Evolutionary conservation across 2,888 invertebrate genomes (phyloP).

Genomic region (Agriotes lineatus): DNA sequence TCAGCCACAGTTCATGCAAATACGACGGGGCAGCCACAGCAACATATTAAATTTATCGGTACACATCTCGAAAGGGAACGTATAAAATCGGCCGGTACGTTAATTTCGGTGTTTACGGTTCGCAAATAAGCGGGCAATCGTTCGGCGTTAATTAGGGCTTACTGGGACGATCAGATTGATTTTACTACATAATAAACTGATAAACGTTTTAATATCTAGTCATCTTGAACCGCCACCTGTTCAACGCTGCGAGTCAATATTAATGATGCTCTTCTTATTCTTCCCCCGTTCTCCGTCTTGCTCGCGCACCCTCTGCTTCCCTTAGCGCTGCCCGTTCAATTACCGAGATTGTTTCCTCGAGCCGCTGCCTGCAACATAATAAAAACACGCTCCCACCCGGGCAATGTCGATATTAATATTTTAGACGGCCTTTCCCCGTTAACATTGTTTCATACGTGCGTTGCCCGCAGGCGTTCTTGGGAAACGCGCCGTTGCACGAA

Average conservation of each 20-base stretch:
- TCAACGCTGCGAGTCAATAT: constrained; percentile 36
- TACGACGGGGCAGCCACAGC: background rate
- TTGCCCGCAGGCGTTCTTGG: constrained; percentile 26
- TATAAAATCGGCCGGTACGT: constrained; percentile 5
- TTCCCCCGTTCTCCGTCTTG: constrained; percentile 14
- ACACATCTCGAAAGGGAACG: background rate
- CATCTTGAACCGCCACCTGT: constrained; percentile 41
- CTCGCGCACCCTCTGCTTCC: constrained; percentile 13
- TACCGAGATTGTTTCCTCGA: constrained; percentile 49
- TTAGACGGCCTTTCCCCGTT: constrained; percentile 45
- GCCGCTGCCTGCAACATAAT: constrained; percentile 45
- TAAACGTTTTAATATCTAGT: constrained; percentile 42
- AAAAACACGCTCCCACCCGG: constrained; percentile 46
- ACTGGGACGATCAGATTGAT: constrained; percentile 26
- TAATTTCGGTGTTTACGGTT: constrained; percentile 25
- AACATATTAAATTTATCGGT: constrained; percentile 3
- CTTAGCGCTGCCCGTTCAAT: constrained; percentile 45
- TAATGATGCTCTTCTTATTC: constrained; percentile 39
- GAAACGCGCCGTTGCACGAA: constrained; percentile 10
- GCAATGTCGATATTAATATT: constrained; percentile 51
- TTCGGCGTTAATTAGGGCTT: constrained; percentile 20
- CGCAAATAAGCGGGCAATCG: constrained; percentile 24
- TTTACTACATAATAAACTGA: constrained; percentile 32
- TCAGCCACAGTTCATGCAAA: too few species aligned
- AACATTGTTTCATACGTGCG: constrained; percentile 39